Evolutionary conservation across 1,140 invertebrate species (phyloP), one percentile per base, ranked within the genome.

Genomic region (Macrocentrus cingulum): DNA sequence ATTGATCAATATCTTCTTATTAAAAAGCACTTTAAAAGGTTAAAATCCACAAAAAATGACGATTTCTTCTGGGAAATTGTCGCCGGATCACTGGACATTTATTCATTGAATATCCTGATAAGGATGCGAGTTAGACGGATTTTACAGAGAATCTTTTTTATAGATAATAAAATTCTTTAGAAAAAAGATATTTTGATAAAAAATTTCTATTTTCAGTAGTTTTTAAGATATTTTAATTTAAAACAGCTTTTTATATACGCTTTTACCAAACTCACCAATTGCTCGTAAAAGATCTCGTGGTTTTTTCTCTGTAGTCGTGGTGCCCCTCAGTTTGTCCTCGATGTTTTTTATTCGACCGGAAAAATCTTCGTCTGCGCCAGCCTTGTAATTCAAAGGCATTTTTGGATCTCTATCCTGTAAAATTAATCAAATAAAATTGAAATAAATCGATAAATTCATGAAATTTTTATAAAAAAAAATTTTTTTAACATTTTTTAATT

Each of bases 241-340:
- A 48, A 32, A 1, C 20, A 48, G 48, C n/a, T 18, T 19, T 20
- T 9, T 20, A n/a, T n/a, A n/a, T n/a, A n/a, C n/a, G n/a, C n/a
- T n/a, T n/a, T n/a, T n/a, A n/a, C 41, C 29, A 18, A 52, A 53
- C 22, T 50, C 22, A 80, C 85, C 92, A 59, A 95, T 93, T 15
- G 91, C 90, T 52, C 92, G 82, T 69, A 92, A 81, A 41, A 95
- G 79, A 77, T 94, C 92, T 77, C 89, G 91, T 1, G 91, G 91
- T 71, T 93, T 94, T 65, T 91, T 91, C 1, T 90, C 85, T 1
- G 80, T 76, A 0, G 82, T 73, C 1, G 77, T 66, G 48, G 80
- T 77, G 66, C 88, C 79, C 65, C 83, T 75, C 25, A 87, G 73
- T 74, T 87, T 88, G 65, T 89, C 80, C 78, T 88, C 81, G 67